phyloP scores from a whole-genome alignment of 2,113 vertebrate species.

The Anolis sagrei region DNA sequence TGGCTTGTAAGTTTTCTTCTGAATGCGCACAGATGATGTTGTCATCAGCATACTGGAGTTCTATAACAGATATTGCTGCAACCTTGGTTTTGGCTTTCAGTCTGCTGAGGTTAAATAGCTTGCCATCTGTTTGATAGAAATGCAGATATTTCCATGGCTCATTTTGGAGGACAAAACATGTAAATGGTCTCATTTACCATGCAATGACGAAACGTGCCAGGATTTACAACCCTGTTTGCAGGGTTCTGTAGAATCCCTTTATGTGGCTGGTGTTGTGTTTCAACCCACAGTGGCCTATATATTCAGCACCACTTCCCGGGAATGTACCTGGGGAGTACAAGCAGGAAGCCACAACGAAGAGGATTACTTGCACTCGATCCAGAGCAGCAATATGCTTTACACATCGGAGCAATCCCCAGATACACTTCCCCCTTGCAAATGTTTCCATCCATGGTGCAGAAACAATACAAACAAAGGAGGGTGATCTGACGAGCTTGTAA shows the following conservation, averaged over 20 bases:
- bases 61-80: no score
- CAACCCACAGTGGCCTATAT: background rate
- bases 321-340: background rate
- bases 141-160: no score
- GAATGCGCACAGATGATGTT: no score
- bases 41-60: no score
- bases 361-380: background rate
- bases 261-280: background rate
- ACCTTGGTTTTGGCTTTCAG: no score
- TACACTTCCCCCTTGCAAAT: background rate
- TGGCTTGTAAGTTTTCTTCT: no score
- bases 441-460: background rate
- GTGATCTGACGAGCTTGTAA: slow-evolving; percentile 34
- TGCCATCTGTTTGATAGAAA: no score
- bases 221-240: background rate
- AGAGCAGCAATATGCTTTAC: background rate
- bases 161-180: background rate
- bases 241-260: background rate
- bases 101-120: no score
- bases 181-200: background rate
- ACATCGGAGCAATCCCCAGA: background rate
- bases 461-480: slow-evolving; percentile 9
- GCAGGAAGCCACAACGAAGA: background rate
- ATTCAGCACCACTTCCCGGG: background rate
- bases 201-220: background rate